Percentiles rank a stretch among this genome's conserved stretches.
phyloP scores from a whole-genome alignment of 2,113 vertebrate species.

The Hypomesus transpacificus region DNA sequence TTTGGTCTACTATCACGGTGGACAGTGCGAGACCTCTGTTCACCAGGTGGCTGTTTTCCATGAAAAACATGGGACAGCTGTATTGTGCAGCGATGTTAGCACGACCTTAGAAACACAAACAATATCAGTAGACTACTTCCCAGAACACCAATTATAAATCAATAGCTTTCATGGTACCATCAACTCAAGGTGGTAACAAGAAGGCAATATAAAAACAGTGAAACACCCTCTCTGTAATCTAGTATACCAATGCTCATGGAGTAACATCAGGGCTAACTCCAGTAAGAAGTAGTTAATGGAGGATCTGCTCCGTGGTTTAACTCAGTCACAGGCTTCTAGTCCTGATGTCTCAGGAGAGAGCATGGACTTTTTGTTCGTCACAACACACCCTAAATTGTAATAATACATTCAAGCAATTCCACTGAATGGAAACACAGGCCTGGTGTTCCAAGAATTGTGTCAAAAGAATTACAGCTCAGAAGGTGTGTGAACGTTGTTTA shows the following conservation, averaged over 20 bases:
- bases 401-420: constrained; percentile 11
- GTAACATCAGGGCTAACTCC: too few relatives aligned
- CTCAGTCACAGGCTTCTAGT: neutral
- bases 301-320: neutral
- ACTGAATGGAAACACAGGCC: constrained; percentile 18
- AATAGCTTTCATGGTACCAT: too few relatives aligned
- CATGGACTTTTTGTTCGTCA: neutral
- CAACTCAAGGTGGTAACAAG: too few relatives aligned
- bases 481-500: constrained; percentile 39
- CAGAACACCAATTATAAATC: too few relatives aligned
- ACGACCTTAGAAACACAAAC: too few relatives aligned
- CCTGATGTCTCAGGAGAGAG: neutral
- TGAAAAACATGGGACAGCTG: neutral
- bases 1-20: constrained; percentile 32
- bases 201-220: too few relatives aligned
- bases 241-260: too few relatives aligned
- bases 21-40: constrained; percentile 5
- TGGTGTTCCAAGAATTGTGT: too few relatives aligned
- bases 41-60: constrained; percentile 1
- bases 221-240: too few relatives aligned
- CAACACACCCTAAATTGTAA: neutral
- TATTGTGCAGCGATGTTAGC: too few relatives aligned
- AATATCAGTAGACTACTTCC: too few relatives aligned
- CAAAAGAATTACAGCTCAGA: constrained; percentile 23
- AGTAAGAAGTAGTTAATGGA: too few relatives aligned